phyloP scores from a whole-genome alignment of 2,888 invertebrate species.

The Eueremaeus valkanovi region DNA sequence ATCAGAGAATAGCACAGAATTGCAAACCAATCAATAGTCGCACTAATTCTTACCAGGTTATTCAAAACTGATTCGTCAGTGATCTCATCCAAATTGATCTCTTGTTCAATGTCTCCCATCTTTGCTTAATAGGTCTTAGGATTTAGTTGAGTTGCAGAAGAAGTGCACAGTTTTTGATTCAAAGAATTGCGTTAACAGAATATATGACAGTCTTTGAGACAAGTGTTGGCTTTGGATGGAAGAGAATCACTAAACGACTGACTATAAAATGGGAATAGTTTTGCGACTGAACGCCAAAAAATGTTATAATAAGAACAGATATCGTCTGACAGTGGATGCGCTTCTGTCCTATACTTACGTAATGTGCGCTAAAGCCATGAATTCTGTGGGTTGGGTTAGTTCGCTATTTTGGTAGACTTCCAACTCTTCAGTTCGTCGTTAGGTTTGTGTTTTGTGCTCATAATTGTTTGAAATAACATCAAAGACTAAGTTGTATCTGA shows the following conservation, averaged over 20 bases:
- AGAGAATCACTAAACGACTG: neutral
- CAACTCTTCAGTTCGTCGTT: slow-evolving; percentile 24
- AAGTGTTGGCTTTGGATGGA: neutral
- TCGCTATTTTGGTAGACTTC: slow-evolving; percentile 31
- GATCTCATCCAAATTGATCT: slow-evolving; percentile 41
- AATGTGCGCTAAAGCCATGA: neutral
- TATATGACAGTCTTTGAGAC: neutral
- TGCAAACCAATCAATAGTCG: neutral
- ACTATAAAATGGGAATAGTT: neutral
- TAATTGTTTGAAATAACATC: slow-evolving; percentile 30
- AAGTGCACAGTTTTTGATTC: neutral
- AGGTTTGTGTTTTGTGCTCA: slow-evolving; percentile 27
- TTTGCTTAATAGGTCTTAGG: neutral
- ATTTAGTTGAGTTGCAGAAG: neutral
- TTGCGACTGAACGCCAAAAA: slow-evolving; percentile 10
- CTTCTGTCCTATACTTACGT: neutral
- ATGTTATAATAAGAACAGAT: slow-evolving; percentile 30
- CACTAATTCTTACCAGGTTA: slow-evolving; percentile 38
- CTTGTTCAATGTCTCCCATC: slow-evolving; percentile 39
- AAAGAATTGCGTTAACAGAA: neutral
- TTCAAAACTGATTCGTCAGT: slow-evolving; percentile 36
- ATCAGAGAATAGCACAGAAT: too few species aligned
- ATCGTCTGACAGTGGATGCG: slow-evolving; percentile 8
- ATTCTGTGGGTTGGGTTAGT: neutral
- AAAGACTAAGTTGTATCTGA: slow-evolving; percentile 20